Base-by-base conservation (phyloP, 2,113 vertebrate species). In the Cariama cristata region DNA sequence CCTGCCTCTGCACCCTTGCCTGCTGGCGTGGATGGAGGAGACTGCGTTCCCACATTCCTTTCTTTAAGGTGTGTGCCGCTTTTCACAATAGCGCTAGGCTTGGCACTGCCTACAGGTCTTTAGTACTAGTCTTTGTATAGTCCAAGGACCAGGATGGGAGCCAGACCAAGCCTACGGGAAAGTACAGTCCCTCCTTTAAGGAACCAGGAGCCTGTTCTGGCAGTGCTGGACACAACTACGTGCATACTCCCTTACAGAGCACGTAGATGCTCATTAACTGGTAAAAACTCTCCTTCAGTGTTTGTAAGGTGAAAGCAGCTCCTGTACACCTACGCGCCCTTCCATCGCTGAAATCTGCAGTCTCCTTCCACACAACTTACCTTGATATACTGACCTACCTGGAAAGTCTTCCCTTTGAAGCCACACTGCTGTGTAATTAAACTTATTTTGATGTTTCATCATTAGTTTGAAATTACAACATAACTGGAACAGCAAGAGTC, bases 31-130 rank as follows among this genome's bases (percentile, higher is more conserved):
- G 8, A 14, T 1, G 40, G 23, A 38, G n/a, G 8, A 17, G n/a
- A 15, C 2, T 4, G 3, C 40, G 50, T 30, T 38, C 68, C 53
- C 5, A 0, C 11, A 8, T 44, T 30, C 33, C 1, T 18, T 72
- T 66, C 23, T 40, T 69, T 66, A 32, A 71, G 79, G 52, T 27
- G 33, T 14, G 27, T 10, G 21, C 73, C 50, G 63, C 83, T 88
- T 66, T 52, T 80, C 44, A 26, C 62, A 53, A 3, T 4, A 32
- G 58, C n/a, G 14, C 44, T 19, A 1, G 45, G 45, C 40, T 42
- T 44, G 52, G 50, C 63, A 22, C 42, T 45, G 33, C 45, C 58
- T 47, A 1, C 8, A 8, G 24, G 17, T 35, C 18, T 60, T 53
- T 11, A 55, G 68, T 11, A 16, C n/a, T 38, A 32, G 15, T 45